Evolutionary conservation across 2,888 invertebrate genomes (phyloP), one percentile per base, ranked within the genome.

Genomic region (Rhabditoides inermis): DNA sequence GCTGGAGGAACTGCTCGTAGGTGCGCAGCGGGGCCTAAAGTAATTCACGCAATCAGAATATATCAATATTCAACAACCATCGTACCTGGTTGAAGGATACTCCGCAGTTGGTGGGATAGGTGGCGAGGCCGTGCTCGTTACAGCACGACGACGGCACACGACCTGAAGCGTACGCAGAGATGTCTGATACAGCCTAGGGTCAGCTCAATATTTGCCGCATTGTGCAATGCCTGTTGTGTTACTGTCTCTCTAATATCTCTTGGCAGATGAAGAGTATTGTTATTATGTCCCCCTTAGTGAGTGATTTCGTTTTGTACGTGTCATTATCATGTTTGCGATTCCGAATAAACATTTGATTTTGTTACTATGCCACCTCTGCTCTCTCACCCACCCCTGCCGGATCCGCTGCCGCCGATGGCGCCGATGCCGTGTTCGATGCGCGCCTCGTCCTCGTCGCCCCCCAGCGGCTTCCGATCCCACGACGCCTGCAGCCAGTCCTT

Each of bases 401-500:
- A n/a, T n/a, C n/a, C n/a, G 12, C 56, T 53, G 18, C 63, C 64
- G 18, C 67, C 64, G 23, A 61, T 55, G 5, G 70, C 62, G 26
- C 71, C 71, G 42, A 71, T 71, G 28, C 71, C 71, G 26, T 71
- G 66, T 47, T 71, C 71, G 40, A 67, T 56, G 35, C 58, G 48
- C 1, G 18, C 10, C 10, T 12, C 25, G 15, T 40, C 46, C 18
- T 49, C 49, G 36, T 7, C 20, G 28, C 48, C 23, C 15, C 41
- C 40, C 7, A 46, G 42, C 15, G 28, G 32, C 36, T 56, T 53
- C 4, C 45, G 48, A 26, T 66, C 63, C 69, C 68, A 74, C 15
- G 51, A 57, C 2, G 70, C 68, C 30, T 60, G 53, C 10, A 70
- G 61, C 87, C 87, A 88, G 77, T 87, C 87, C 0, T 78, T 78